Base-by-base conservation (phyloP, 1,140 invertebrate genomes). In the Drosophila persimilis region DNA sequence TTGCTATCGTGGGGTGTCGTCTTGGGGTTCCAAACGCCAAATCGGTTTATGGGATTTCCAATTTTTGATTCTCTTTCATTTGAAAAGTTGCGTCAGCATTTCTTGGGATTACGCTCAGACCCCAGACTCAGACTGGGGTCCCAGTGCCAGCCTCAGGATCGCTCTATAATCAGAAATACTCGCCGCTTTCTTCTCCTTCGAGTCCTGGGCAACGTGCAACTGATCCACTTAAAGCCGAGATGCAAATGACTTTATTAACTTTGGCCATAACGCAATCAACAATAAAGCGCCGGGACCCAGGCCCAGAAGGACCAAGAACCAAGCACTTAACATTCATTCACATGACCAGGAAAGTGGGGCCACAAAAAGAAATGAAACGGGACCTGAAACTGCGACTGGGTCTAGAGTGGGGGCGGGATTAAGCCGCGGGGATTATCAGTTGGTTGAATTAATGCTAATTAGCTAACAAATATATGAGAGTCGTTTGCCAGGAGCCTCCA, bases 221-320 rank as follows among this genome's bases (percentile, higher is more conserved):
- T 67, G 66, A 81, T 70, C 65, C 67, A 85, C 81, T 85, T 85
- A 85, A 71, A 73, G 69, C 77, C 65, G 26, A 73, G 77, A 89
- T 89, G 85, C 80, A 89, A 89, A 89, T 89, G 80, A 73, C 74
- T 89, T 89, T 89, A 89, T 89, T 89, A 89, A 85, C 81, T 86
- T 78, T 73, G 29, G 41, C 73, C 73, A 73, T 77, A 84, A 84
- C 60, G 67, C 80, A 84, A 77, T 86, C 77, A 85, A 85, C 77
- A 80, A 86, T 73, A 4, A 15, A 41, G 13, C 26, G 31, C 24
- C 9, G 8, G 26, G 43, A 35, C 22, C 13, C 7, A 13, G 13
- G 13, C 20, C 9, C 13, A 31, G 1, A 43, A 54, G 52, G 44
- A 50, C 44, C 55, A 61, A 74, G 47, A 60, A 41, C 59, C 52